Evolutionary conservation across 2,888 invertebrate genomes (phyloP).

Genomic region (Labia minor): DNA sequence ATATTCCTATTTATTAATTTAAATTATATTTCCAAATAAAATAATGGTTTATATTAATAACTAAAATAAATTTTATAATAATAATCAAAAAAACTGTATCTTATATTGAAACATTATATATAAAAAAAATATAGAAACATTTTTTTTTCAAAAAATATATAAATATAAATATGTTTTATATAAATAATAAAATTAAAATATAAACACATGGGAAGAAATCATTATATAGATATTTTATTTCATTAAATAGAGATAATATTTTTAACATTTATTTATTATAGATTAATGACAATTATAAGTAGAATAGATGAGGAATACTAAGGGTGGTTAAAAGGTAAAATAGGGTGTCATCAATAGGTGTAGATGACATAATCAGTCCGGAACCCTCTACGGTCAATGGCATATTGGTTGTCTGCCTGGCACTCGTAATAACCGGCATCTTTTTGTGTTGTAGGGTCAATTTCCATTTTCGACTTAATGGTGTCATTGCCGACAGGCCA

Average conservation of each 20-base stretch:
- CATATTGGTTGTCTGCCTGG: conserved; percentile 59
- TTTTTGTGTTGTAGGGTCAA: conserved; percentile 60
- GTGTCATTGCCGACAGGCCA: conserved; percentile 53
- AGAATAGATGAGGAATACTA: no score
- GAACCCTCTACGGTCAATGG: conserved; percentile 55
- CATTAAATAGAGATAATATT: background rate
- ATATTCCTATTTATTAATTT: no score
- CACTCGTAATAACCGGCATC: conserved; percentile 63
- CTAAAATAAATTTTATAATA: no score
- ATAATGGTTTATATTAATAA: no score
- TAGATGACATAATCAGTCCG: conserved; percentile 44
- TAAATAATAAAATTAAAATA: background rate
- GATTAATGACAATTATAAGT: no score
- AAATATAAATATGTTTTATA: background rate
- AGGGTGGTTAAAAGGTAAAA: no score
- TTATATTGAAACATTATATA: no score
- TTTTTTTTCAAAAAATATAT: no score
- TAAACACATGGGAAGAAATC: background rate
- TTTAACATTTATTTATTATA: no score
- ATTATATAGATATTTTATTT: background rate
- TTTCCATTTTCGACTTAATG: conserved; percentile 62
- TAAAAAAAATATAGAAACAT: no score
- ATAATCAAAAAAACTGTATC: no score
- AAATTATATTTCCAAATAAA: no score
- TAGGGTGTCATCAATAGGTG: conserved; percentile 28